Percentiles rank a stretch among this genome's conserved stretches.
These are phyloP conservation scores for Porites lobata DNA, from an alignment of 92 coral and sea anemone genomes.

Conservation along the genomic window DNA sequence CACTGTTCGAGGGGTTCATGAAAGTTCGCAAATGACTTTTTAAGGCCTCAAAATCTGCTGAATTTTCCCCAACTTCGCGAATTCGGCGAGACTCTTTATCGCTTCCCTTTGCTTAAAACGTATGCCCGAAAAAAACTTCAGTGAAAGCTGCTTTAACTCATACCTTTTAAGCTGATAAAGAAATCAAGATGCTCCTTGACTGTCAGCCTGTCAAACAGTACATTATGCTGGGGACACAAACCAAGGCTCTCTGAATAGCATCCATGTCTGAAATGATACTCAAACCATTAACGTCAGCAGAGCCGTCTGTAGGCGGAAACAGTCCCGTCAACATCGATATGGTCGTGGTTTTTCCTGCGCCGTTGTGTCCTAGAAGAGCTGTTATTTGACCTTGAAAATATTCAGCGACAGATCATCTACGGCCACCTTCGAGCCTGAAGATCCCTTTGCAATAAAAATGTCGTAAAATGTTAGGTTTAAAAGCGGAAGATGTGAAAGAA, in stretches of 20 bases:
- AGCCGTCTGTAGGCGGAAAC: slow-evolving; percentile 85
- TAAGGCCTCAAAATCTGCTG: too few species aligned
- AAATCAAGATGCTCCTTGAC: slow-evolving; percentile 93
- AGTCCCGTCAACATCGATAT: slow-evolving; percentile 92
- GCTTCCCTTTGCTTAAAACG: too few species aligned
- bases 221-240: slow-evolving; percentile 98
- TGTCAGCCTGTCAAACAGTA: slow-evolving; percentile 91
- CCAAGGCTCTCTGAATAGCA: slow-evolving; percentile 89
- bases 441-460: slow-evolving; percentile 50
- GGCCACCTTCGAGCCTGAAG: slow-evolving; percentile 90
- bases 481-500: too few species aligned
- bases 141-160: not conserved
- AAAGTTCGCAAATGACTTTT: too few species aligned
- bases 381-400: slow-evolving; percentile 95
- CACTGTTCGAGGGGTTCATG: too few species aligned
- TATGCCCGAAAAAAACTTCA: not conserved
- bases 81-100: too few species aligned
- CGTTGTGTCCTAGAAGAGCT: slow-evolving; percentile 94
- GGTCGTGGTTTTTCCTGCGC: slow-evolving; percentile 96
- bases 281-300: slow-evolving; percentile 71
- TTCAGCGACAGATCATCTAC: slow-evolving; percentile 87
- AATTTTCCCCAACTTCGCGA: too few species aligned
- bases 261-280: slow-evolving; percentile 91
- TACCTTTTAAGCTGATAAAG: slow-evolving; percentile 90
- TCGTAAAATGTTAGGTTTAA: not conserved